phyloP scores from a whole-genome alignment of 2,797 vertebrate genomes.

The Coccyzus lansbergi region DNA sequence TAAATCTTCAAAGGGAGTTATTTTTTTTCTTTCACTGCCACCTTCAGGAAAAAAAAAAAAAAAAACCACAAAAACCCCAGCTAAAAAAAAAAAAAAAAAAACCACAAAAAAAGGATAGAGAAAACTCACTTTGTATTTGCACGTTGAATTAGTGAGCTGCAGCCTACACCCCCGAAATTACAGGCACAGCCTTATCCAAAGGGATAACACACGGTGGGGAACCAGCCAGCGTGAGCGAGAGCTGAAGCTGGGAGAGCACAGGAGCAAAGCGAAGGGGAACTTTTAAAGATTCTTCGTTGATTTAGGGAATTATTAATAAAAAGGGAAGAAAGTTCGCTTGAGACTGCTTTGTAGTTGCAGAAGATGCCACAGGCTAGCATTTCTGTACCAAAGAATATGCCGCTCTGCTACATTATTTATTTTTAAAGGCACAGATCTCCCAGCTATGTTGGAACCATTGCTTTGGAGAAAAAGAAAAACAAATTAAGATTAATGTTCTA shows the following conservation, averaged over 20 bases:
- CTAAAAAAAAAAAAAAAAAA: not conserved
- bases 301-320: slow-evolving; percentile 62
- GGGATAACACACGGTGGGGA: not conserved
- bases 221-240: not conserved
- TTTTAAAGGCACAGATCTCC: slow-evolving; percentile 63
- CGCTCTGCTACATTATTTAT: slow-evolving; percentile 46
- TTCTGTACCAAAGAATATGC: not conserved
- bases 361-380: slow-evolving; percentile 29
- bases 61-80: not conserved
- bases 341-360: slow-evolving; percentile 28
- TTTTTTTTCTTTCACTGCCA: slow-evolving; percentile 82
- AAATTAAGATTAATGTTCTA: slow-evolving; percentile 41
- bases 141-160: not conserved
- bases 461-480: slow-evolving; percentile 72
- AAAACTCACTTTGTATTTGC: not conserved
- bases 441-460: slow-evolving; percentile 11
- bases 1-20: slow-evolving; percentile 69
- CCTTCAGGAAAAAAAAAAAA: slow-evolving; percentile 78
- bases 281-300: slow-evolving; percentile 55
- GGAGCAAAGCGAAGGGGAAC: not conserved
- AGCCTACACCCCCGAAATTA: not conserved
- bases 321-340: slow-evolving; percentile 45
- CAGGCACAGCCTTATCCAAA: not conserved
- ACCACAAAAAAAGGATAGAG: not conserved
- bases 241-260: not conserved